Base-by-base conservation (phyloP, 1,140 invertebrate species). In the Drosophila ironensis region DNA sequence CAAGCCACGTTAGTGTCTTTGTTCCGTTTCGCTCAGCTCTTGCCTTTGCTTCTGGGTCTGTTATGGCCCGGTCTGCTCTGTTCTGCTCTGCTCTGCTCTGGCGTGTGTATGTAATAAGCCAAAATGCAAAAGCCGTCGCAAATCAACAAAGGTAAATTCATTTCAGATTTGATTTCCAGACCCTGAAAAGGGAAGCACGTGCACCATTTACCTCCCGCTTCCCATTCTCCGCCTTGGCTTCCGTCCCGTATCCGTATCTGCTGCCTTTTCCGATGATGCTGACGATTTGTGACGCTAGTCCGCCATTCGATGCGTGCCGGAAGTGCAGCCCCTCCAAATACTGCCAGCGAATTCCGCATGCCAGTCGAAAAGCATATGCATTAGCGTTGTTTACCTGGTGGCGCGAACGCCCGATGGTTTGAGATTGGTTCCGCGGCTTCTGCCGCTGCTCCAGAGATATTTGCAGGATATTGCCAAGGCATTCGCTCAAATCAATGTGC, bases 81-180 rank as follows among this genome's bases (percentile, higher is more conserved):
- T 20, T 12, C 3, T 6, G 12, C 11, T 16, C 33, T 63, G 12
- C 24, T 4, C 22, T 25, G 30, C 6, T 33, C 14, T 33, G 3
- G 30, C n/a, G 41, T 19, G 9, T 56, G 24, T 56, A 14, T 60
- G 37, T 71, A 48, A 70, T 56, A 53, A 84, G 63, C 61, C 78
- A 76, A 81, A 82, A 81, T 72, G 67, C 77, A 67, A 82, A 82
- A 78, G 78, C 72, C 80, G 57, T 70, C 44, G 70, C 77, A 82
- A 76, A 81, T 82, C 77, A 72, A 77, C 77, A 77, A 69, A 82
- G 78, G 78, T 82, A 82, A 82, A 82, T 82, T 82, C 78, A 82
- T 82, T 82, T 82, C 63, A 73, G 69, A 84, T 84, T 82, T 82
- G 78, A 73, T 82, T 81, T 66, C 38, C 56, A 54, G 27, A 40